Evolutionary conservation across 2,888 invertebrate species (phyloP), one percentile per base, ranked within the genome.

Genomic region (Dorcus parallelipipedus): DNA sequence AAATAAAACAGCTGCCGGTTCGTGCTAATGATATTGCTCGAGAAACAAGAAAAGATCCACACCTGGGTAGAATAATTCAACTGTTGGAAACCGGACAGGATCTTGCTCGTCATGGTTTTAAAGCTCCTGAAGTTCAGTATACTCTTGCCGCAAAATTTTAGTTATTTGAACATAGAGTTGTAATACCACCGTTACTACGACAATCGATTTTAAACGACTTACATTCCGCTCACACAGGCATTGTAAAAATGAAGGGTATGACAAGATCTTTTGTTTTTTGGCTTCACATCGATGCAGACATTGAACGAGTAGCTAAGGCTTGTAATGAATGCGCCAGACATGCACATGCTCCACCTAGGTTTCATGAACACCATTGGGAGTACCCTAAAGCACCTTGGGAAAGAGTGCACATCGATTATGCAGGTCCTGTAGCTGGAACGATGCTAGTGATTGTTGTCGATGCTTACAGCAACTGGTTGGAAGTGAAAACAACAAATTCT

Each of bases 321-420:
- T 71, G 70, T 52, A 26, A 49, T 56, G 59, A 62, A 33, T 62
- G 64, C 50, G 56, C 56, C 52, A 59, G 50, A 58, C 43, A 59
- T 9, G 50, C 50, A 33, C 58, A 64, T 38, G 54, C 38, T 10
- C 68, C 66, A 23, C 48, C 62, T 5, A 64, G 65, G 52, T 59
- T 58, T 33, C 42, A 23, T 7, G 49, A 56, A 4, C 67, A 71
- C 49, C 63, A 61, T 3, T 70, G 68, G 68, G 64, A 70, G 42
- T 62, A 59, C 45, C 64, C 67, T 2, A 56, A 53, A 14, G 52
- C 47, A 48, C 61, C 66, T 5, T 72, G 71, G 67, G 53, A 62
- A 39, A 49, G 71, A 9, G 41, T 73, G 6, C 73, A 73, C 53
- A 64, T 74, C 33, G 69, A 72, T 64, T 72, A 68, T 58, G 69